phyloP scores from a whole-genome alignment of 2,113 vertebrate species.

The Electrona antarctica region DNA sequence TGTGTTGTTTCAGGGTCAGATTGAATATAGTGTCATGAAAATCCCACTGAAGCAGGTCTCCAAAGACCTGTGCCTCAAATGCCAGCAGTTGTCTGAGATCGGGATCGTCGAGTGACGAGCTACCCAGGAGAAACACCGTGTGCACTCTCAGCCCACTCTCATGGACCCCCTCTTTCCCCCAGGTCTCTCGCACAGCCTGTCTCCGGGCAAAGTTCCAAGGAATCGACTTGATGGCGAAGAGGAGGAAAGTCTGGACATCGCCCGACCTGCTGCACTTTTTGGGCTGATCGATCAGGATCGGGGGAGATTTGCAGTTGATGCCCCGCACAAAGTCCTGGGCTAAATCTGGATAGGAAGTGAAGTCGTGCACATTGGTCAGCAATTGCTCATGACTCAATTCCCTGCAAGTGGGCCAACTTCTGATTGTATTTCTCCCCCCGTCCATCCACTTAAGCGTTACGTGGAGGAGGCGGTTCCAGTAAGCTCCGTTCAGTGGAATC shows the following conservation, averaged over 20 bases:
- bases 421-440: not conserved
- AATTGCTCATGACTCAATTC: slow-evolving; percentile 56
- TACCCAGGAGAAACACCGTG: slow-evolving; percentile 78
- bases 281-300: slow-evolving; percentile 73
- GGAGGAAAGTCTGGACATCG: slow-evolving; percentile 48
- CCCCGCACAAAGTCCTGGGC: slow-evolving; percentile 70
- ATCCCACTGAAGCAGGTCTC: slow-evolving; percentile 82
- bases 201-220: slow-evolving; percentile 72
- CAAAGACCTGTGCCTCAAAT: slow-evolving; percentile 67
- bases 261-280: slow-evolving; percentile 61
- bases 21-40: slow-evolving; percentile 80
- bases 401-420: slow-evolving; percentile 46
- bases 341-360: slow-evolving; percentile 58
- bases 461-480: slow-evolving; percentile 76
- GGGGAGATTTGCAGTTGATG: slow-evolving; percentile 73
- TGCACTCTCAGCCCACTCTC: slow-evolving; percentile 47
- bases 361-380: slow-evolving; percentile 70
- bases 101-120: slow-evolving; percentile 54
- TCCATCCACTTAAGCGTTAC: slow-evolving; percentile 32
- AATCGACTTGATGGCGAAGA: slow-evolving; percentile 79
- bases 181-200: slow-evolving; percentile 77
- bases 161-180: slow-evolving; percentile 68
- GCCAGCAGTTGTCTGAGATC: slow-evolving; percentile 63
- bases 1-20: slow-evolving; percentile 77
- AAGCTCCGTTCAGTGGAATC: slow-evolving; percentile 63